These are phyloP conservation scores for Corvus hawaiiensis DNA, from an alignment of 2,113 vertebrate genomes.

Conservation along the genomic window DNA sequence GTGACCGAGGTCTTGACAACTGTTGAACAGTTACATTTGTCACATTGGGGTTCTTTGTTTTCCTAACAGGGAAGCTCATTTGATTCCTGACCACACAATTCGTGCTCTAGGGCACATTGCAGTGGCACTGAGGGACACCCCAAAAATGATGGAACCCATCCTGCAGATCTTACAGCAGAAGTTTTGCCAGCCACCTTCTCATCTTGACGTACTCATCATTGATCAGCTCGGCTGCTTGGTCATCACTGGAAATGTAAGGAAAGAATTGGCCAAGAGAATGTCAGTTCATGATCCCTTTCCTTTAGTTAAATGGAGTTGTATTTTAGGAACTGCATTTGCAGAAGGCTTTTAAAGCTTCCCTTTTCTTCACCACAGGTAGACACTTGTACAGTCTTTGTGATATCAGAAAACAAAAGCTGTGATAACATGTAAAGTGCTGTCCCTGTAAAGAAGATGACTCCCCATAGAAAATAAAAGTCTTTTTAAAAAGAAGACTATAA, in stretches of 20 bases:
- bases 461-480: neutral
- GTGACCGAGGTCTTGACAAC: neutral
- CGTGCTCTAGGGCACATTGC: constrained; percentile 92
- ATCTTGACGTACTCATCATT: constrained; percentile 90
- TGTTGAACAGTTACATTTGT: neutral
- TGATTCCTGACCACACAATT: constrained; percentile 97
- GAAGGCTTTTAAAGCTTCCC: neutral
- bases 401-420: neutral
- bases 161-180: constrained; percentile 97
- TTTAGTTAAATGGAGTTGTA: neutral
- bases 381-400: neutral
- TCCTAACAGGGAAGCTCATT: constrained; percentile 84
- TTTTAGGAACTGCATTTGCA: neutral
- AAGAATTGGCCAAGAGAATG: neutral
- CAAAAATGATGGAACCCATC: constrained; percentile 94
- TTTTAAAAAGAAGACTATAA: neutral
- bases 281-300: neutral
- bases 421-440: neutral
- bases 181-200: constrained; percentile 93
- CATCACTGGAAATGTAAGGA: constrained; percentile 92
- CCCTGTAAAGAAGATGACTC: neutral
- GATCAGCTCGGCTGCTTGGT: constrained; percentile 97
- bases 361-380: neutral
- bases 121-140: constrained; percentile 90
- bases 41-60: neutral